Evolutionary conservation across 2,113 vertebrate genomes (phyloP).

Genomic region (Dipodomys stephensi): DNA sequence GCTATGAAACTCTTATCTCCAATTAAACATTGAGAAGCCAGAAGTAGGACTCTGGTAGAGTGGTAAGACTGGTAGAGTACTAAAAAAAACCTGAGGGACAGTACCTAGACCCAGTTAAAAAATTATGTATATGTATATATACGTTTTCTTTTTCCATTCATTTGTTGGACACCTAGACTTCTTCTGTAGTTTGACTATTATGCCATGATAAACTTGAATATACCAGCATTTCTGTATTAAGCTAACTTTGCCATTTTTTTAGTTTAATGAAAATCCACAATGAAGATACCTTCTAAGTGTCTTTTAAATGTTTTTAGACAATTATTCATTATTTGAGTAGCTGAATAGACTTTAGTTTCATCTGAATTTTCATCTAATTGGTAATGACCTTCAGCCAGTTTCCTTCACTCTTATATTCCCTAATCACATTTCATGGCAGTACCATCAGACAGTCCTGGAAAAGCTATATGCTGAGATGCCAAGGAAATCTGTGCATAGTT

Average conservation of each 20-base stretch:
- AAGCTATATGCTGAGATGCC: slow-evolving; percentile 63
- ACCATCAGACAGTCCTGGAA: slow-evolving; percentile 71
- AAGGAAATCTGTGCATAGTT: slow-evolving; percentile 65
- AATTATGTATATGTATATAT: no score
- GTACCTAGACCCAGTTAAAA: no score
- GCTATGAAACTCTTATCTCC: no score
- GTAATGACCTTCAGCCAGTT: slow-evolving; percentile 76
- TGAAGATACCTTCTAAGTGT: slow-evolving; percentile 66
- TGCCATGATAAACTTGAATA: no score
- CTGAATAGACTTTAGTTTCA: slow-evolving; percentile 69
- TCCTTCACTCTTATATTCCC: slow-evolving; percentile 71
- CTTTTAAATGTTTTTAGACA: slow-evolving; percentile 67
- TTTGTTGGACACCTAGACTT: no score
- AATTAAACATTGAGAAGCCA: no score
- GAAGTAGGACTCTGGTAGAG: no score
- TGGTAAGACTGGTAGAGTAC: no score
- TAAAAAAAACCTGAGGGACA: no score
- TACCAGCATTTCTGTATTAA: no score
- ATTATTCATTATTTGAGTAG: slow-evolving; percentile 74
- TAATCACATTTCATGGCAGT: slow-evolving; percentile 76
- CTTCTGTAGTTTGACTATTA: no score
- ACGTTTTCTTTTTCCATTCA: no score
- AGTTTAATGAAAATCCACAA: slow-evolving; percentile 63
- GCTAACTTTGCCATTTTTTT: slow-evolving; percentile 2
- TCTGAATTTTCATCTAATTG: slow-evolving; percentile 75